phyloP scores from a whole-genome alignment of 2,888 invertebrate species.

The Petrolisthes manimaculis region DNA sequence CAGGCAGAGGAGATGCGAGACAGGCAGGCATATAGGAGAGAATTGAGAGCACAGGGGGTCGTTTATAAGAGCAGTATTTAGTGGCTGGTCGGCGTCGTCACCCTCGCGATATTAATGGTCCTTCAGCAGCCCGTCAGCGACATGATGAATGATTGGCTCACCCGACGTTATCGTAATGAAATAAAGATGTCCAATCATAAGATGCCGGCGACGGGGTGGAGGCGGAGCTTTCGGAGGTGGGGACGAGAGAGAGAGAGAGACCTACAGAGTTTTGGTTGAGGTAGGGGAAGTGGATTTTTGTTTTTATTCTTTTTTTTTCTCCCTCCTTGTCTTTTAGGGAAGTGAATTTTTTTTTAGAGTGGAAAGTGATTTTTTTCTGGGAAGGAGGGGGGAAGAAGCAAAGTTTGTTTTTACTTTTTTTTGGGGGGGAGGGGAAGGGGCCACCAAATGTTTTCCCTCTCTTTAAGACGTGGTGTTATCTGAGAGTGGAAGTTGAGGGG shows the following conservation, averaged over 20 bases:
- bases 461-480: too few relatives aligned
- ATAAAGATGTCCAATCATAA: constrained; percentile 66
- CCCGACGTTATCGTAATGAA: constrained; percentile 66
- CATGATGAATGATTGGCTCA: constrained; percentile 63
- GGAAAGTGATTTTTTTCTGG: too few relatives aligned
- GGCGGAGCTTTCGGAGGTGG: constrained; percentile 8
- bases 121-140: constrained; percentile 60
- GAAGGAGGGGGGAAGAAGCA: background rate
- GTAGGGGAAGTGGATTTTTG: too few relatives aligned
- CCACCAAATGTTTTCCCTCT: too few relatives aligned
- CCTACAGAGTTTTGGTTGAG: too few relatives aligned
- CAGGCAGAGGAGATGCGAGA: background rate
- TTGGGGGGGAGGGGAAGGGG: constrained; percentile 18
- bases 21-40: background rate
- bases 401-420: background rate
- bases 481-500: too few relatives aligned
- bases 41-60: constrained; percentile 12
- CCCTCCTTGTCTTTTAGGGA: too few relatives aligned
- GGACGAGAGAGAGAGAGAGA: too few relatives aligned
- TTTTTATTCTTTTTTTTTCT: too few relatives aligned
- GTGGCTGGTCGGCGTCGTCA: constrained; percentile 55
- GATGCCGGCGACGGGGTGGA: constrained; percentile 41
- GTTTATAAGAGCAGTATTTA: constrained; percentile 60
- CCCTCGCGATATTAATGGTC: constrained; percentile 57
- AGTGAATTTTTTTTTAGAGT: too few relatives aligned